These are phyloP conservation scores for Syrmaticus mikado DNA, from an alignment of 2,113 vertebrate genomes.

Conservation along the genomic window DNA sequence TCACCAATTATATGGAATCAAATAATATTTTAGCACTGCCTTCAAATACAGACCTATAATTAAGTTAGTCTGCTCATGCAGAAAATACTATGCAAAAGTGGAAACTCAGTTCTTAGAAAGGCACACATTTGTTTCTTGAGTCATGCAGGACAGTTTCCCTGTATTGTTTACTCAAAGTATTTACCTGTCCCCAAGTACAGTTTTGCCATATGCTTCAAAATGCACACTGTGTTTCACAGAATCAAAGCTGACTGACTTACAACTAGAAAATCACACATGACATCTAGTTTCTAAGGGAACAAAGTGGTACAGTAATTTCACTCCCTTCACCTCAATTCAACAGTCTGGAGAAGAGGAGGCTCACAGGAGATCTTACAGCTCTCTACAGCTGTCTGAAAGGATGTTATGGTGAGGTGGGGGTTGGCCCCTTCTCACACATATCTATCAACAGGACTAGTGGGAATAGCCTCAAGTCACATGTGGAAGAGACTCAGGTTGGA, in stretches of 20 bases:
- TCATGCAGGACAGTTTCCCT: background rate
- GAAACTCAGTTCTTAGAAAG: background rate
- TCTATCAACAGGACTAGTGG: too few species aligned
- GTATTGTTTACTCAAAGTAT: background rate
- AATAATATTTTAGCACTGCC: background rate
- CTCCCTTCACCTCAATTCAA: background rate
- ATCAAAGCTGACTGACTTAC: accelerated
- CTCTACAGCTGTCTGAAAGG: background rate
- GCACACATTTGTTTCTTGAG: background rate
- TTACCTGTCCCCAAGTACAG: background rate
- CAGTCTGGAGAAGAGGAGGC: background rate
- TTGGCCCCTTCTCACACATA: too few species aligned
- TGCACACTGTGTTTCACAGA: background rate
- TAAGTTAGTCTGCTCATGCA: background rate
- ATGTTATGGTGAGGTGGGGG: background rate
- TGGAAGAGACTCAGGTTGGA: too few species aligned
- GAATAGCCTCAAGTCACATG: too few species aligned
- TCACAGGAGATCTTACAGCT: background rate
- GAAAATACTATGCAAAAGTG: background rate
- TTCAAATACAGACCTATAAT: background rate
- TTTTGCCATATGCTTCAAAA: background rate
- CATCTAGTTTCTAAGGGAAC: background rate
- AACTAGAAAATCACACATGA: too few species aligned
- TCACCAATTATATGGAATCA: too few species aligned
- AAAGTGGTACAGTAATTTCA: background rate